A percentile compares a stretch with the other conserved stretches of the same genome.
Conservation (phyloP, 1,140 invertebrate species). For the Pseudomyrmex flavicornis region DNA sequence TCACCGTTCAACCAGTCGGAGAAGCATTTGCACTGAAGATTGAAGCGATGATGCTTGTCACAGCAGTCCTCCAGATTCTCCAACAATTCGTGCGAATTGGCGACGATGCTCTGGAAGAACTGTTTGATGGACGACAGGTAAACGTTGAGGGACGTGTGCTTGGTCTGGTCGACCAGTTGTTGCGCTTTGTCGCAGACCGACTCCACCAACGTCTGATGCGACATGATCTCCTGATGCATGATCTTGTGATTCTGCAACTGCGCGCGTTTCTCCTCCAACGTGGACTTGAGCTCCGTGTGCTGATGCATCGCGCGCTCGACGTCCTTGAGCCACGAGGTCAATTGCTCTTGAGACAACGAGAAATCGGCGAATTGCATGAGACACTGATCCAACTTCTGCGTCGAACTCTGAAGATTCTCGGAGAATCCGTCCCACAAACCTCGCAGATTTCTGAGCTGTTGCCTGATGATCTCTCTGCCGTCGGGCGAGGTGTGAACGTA, state of each 20-base stretch:
- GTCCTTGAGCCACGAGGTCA: conserved; percentile 96
- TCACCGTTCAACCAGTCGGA: conserved; percentile 93
- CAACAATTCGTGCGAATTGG: conserved; percentile 94
- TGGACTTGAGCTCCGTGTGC: conserved; percentile 95
- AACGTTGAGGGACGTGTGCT: conserved; percentile 93
- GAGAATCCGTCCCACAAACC: conserved; percentile 95
- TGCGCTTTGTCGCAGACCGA: conserved; percentile 96
- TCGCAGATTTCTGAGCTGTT: conserved; percentile 93
- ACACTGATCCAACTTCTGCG: conserved; percentile 94
- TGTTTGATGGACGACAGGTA: conserved; percentile 96
- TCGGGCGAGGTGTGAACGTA: conserved; percentile 97
- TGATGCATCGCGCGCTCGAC: conserved; percentile 96
- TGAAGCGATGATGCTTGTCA: conserved; percentile 93
- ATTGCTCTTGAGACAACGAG: conserved; percentile 93
- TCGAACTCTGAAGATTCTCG: conserved; percentile 92
- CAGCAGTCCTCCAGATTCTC: conserved; percentile 94
- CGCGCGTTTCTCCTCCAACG: conserved; percentile 96
- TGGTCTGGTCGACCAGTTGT: conserved; percentile 94
- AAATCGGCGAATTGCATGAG: conserved; percentile 96
- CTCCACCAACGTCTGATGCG: conserved; percentile 95
- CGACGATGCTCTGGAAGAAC: conserved; percentile 94
- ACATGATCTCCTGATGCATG: conserved; percentile 97
- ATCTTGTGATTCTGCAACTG: conserved; percentile 97
- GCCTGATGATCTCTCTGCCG: conserved; percentile 95
- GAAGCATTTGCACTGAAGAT: conserved; percentile 89